Conservation (phyloP, 2,888 invertebrate genomes). For the Crepidodera aurea region DNA sequence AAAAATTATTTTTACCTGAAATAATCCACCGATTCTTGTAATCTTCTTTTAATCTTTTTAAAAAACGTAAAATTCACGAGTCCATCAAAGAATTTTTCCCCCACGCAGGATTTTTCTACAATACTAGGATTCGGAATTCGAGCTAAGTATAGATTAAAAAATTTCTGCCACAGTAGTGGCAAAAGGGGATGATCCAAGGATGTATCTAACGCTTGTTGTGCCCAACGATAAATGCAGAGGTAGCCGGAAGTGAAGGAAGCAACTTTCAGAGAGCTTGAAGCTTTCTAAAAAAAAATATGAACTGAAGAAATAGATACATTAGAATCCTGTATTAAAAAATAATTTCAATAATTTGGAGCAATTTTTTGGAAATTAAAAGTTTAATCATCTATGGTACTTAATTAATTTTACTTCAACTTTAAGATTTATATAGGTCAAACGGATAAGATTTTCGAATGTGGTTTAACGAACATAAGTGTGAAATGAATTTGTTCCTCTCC, state of each 20-base stretch:
- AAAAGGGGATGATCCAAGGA: constrained; percentile 73
- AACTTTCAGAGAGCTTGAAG: constrained; percentile 65
- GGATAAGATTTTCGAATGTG: too few species aligned
- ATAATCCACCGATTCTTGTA: constrained; percentile 70
- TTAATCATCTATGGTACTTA: too few species aligned
- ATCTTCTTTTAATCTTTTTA: constrained; percentile 73
- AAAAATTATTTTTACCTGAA: constrained; percentile 58
- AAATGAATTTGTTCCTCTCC: too few species aligned
- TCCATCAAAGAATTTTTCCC: constrained; percentile 78
- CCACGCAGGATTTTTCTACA: constrained; percentile 70
- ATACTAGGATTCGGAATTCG: constrained; percentile 66
- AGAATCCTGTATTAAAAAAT: too few species aligned
- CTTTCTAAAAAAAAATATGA: constrained; percentile 66
- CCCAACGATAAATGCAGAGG: constrained; percentile 77
- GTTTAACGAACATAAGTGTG: too few species aligned
- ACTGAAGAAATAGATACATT: too few species aligned
- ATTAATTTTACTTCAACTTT: too few species aligned
- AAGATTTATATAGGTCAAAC: too few species aligned
- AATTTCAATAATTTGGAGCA: too few species aligned
- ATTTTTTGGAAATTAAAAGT: too few species aligned
- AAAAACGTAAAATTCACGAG: constrained; percentile 71
- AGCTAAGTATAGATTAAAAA: constrained; percentile 75
- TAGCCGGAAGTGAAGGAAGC: constrained; percentile 65
- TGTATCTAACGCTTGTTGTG: constrained; percentile 75
- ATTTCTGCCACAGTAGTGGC: constrained; percentile 79